These are phyloP conservation scores for Chydorus sphaericus DNA, from an alignment of 2,888 invertebrate species.

Conservation along the genomic window DNA sequence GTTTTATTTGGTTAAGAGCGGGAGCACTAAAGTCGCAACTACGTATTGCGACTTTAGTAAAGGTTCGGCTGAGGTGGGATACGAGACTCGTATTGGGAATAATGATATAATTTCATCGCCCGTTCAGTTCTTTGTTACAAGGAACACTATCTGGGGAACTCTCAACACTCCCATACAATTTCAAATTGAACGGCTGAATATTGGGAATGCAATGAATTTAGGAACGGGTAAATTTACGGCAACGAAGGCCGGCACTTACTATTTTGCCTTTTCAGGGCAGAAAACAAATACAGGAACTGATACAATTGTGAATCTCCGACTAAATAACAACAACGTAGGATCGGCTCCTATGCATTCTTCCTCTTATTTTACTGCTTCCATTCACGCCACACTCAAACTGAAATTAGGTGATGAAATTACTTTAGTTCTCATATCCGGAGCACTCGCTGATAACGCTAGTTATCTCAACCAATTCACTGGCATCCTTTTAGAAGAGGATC, in stretches of 20 bases:
- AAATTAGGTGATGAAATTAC: not conserved
- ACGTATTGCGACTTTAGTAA: no score
- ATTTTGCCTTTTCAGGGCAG: not conserved
- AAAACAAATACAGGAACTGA: not conserved
- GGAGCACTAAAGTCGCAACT: no score
- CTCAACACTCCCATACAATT: not conserved
- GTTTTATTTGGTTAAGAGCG: no score
- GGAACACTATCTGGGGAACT: not conserved
- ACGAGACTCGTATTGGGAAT: not conserved
- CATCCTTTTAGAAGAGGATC: not conserved
- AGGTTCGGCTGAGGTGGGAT: no score
- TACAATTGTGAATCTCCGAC: no score
- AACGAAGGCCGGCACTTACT: not conserved
- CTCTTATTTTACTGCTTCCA: no score
- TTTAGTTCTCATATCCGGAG: not conserved
- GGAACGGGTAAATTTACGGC: not conserved
- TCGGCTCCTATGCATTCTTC: no score
- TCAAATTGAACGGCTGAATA: not conserved
- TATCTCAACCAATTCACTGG: not conserved
- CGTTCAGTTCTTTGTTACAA: not conserved
- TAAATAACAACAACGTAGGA: not conserved
- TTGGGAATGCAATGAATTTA: not conserved
- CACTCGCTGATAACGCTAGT: not conserved
- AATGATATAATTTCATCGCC: not conserved
- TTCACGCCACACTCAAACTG: not conserved